phyloP scores from a whole-genome alignment of 2,888 invertebrate genomes.

The Agonopterix heracliana region DNA sequence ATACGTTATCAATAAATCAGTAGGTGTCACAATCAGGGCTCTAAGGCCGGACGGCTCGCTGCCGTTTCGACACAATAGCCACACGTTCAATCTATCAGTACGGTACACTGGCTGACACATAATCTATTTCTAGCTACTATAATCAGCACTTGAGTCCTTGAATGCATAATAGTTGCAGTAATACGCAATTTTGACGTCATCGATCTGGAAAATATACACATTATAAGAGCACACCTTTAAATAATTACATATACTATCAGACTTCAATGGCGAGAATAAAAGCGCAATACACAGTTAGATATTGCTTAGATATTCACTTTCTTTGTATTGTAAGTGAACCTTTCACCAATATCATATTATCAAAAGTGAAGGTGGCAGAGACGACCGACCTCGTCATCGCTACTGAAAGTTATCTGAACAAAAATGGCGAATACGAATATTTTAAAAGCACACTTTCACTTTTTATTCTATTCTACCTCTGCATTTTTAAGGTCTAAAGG shows the following conservation, averaged over 20 bases:
- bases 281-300: not conserved
- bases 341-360: slow-evolving; percentile 45
- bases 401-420: slow-evolving; percentile 1
- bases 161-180: slow-evolving; percentile 5
- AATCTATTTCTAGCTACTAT: slow-evolving; percentile 4
- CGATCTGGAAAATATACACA: slow-evolving; percentile 2
- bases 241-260: too few relatives aligned
- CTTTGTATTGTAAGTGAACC: slow-evolving; percentile 21
- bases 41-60: not conserved
- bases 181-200: slow-evolving; percentile 1
- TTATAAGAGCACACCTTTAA: not conserved
- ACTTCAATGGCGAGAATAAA: too few relatives aligned
- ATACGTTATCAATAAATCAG: slow-evolving; percentile 2
- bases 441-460: slow-evolving; percentile 2
- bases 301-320: not conserved
- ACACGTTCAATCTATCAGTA: slow-evolving; percentile 10
- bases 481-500: not conserved
- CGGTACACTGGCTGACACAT: slow-evolving; percentile 4
- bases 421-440: not conserved
- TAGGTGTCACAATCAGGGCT: not conserved
- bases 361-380: slow-evolving; percentile 35
- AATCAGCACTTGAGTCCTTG: not conserved
- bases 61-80: slow-evolving; percentile 14
- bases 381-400: not conserved
- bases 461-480: not conserved